Conservation (phyloP, 2,888 invertebrate species). For the Agrochola litura region DNA sequence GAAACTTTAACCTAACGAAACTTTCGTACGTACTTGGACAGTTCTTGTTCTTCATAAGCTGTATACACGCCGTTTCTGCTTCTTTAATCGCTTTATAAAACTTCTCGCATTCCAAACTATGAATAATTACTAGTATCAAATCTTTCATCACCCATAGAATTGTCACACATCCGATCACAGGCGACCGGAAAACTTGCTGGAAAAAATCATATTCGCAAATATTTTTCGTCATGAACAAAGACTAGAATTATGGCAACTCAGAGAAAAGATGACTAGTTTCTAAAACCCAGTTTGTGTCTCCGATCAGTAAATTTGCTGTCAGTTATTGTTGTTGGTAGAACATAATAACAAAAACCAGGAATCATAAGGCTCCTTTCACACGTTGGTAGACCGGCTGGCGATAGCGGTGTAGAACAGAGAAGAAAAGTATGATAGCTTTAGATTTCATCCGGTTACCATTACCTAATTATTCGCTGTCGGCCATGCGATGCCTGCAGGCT, state of each 20-base stretch:
- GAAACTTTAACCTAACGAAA: no score
- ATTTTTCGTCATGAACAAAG: neutral
- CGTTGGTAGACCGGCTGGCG: neutral
- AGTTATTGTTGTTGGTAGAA: neutral
- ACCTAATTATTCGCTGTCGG: neutral
- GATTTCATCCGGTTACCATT: neutral
- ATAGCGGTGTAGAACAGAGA: neutral
- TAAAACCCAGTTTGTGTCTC: neutral
- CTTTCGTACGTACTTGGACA: neutral
- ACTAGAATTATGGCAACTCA: neutral
- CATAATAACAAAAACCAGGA: neutral
- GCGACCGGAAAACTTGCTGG: constrained; percentile 3
- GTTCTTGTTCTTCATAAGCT: constrained; percentile 12
- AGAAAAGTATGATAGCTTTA: neutral
- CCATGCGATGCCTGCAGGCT: no score
- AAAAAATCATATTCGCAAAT: neutral
- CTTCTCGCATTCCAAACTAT: constrained; percentile 22
- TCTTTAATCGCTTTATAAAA: constrained; percentile 17
- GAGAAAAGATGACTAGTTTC: neutral
- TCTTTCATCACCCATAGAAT: constrained; percentile 29
- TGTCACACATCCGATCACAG: constrained; percentile 1
- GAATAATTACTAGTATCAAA: constrained; percentile 8
- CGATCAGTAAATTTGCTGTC: neutral
- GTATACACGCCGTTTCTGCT: constrained; percentile 19
- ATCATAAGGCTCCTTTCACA: neutral